Evolutionary conservation across 2,113 vertebrate species (phyloP).

Genomic region (Falco punctatus): DNA sequence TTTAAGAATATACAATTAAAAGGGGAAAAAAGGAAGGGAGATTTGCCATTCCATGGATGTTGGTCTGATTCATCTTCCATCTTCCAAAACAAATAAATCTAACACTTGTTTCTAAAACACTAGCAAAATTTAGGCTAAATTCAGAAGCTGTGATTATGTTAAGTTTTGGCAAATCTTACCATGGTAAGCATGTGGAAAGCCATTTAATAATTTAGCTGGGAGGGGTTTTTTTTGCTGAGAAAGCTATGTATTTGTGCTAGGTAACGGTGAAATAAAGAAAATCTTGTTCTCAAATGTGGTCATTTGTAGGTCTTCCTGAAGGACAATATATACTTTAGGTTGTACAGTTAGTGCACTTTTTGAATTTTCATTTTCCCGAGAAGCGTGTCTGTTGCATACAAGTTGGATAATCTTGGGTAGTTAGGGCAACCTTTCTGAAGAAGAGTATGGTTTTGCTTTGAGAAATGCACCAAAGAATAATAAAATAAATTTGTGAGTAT

Average conservation of each 20-base stretch:
- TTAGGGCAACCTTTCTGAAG: not conserved
- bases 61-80: not conserved
- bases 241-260: not conserved
- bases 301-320: not conserved
- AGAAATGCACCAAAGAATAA: not conserved
- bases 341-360: not conserved
- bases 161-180: not conserved
- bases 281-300: not conserved
- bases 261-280: not conserved
- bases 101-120: not conserved
- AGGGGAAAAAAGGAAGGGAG: not conserved
- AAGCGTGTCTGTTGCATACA: not conserved
- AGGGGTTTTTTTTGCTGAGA: not conserved
- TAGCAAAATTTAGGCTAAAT: not conserved
- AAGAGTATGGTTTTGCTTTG: not conserved
- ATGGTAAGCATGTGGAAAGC: not conserved
- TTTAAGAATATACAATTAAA: not conserved
- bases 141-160: not conserved
- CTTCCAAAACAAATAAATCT: slow-evolving; percentile 16
- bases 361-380: not conserved
- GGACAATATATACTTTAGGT: not conserved
- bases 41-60: not conserved
- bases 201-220: not conserved
- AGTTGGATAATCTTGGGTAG: not conserved
- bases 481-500: not conserved